phyloP scores from a whole-genome alignment of 2,113 vertebrate genomes.

The Bujurquina vittata region DNA sequence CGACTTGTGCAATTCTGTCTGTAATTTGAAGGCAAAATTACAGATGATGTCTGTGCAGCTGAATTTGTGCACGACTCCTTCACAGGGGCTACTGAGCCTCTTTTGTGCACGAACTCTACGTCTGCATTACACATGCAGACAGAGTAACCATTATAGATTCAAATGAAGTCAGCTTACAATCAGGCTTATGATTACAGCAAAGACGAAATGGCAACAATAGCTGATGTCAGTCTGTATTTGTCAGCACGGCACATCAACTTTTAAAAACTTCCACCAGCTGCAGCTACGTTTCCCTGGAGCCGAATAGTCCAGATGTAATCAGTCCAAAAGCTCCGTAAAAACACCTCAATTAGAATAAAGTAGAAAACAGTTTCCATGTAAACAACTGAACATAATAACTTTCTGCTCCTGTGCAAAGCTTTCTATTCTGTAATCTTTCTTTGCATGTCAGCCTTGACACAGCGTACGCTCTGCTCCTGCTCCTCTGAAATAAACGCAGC shows the following conservation, averaged over 20 bases:
- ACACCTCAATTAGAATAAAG: background rate
- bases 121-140: conserved; percentile 46
- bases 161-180: conserved; percentile 42
- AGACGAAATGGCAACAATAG: background rate
- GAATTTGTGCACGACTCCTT: conserved; percentile 29
- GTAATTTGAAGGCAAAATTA: conserved; percentile 46
- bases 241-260: background rate
- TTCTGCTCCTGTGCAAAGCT: background rate
- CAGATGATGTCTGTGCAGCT: conserved; percentile 19
- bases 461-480: background rate
- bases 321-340: background rate
- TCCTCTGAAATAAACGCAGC: background rate
- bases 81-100: conserved; percentile 6
- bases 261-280: background rate
- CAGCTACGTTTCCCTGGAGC: background rate
- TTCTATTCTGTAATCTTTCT: background rate
- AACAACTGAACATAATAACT: background rate
- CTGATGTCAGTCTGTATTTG: background rate
- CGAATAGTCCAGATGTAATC: background rate
- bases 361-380: background rate
- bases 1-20: conserved; percentile 1
- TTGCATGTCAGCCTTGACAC: background rate
- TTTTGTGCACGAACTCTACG: conserved; percentile 44
- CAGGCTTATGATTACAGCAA: conserved; percentile 32
- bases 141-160: conserved; percentile 40